Evolutionary conservation across 2,797 vertebrate species (phyloP).

Genomic region (Xenentodon cancila): DNA sequence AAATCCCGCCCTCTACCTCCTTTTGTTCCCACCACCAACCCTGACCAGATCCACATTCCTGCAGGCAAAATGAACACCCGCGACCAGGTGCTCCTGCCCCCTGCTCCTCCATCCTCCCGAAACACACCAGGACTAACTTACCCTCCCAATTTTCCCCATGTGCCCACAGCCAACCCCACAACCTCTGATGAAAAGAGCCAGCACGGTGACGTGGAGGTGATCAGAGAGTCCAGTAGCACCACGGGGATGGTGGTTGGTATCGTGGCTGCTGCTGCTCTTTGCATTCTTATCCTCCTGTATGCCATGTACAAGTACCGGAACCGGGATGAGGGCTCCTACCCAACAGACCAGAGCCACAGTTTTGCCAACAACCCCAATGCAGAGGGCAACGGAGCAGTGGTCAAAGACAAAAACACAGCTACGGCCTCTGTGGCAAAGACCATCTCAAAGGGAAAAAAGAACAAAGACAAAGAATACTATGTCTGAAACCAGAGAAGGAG

Average conservation of each 20-base stretch:
- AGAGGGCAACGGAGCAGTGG: constrained; percentile 90
- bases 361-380: constrained; percentile 88
- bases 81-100: constrained; percentile 88
- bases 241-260: constrained; percentile 98
- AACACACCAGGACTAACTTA: constrained; percentile 89
- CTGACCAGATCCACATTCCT: constrained; percentile 87
- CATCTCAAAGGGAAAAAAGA: constrained; percentile 92
- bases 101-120: constrained; percentile 84
- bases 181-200: constrained; percentile 88
- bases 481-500: constrained; percentile 80
- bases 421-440: constrained; percentile 85
- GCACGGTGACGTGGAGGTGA: constrained; percentile 93
- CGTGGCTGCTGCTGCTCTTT: constrained; percentile 94
- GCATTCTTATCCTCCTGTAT: constrained; percentile 96
- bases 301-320: constrained; percentile 99
- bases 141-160: constrained; percentile 92
- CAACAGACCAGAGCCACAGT: constrained; percentile 91
- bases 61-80: constrained; percentile 98
- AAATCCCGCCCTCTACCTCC: constrained; percentile 82
- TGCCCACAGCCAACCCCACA: constrained; percentile 94
- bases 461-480: constrained; percentile 98
- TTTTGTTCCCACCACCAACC: constrained; percentile 83
- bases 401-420: constrained; percentile 89
- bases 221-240: constrained; percentile 95
- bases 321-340: constrained; percentile 95